Conservation (phyloP, 2,797 vertebrate genomes). For the Paramormyrops hopkinsi region DNA sequence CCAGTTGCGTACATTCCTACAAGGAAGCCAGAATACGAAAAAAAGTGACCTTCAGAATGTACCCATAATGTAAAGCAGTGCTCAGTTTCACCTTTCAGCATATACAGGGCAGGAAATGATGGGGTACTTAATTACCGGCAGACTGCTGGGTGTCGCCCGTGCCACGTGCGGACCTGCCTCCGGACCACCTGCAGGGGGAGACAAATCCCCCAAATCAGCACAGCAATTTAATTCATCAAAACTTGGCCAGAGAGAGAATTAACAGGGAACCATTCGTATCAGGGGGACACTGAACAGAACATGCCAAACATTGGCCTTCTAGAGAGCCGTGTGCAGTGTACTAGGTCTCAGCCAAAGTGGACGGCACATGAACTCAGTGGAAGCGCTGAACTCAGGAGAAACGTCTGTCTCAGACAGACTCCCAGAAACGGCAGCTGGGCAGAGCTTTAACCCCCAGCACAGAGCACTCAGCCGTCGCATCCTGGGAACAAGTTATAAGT, state of each 20-base stretch:
- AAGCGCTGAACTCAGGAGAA: not conserved
- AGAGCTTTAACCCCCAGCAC: not conserved
- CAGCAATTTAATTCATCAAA: not conserved
- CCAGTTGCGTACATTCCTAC: slow-evolving; percentile 62
- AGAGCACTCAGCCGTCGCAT: not conserved
- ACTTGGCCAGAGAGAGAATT: not conserved
- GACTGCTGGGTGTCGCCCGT: slow-evolving; percentile 31
- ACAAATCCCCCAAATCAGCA: not conserved
- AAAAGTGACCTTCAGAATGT: not conserved
- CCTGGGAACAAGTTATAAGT: not conserved
- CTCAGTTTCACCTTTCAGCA: not conserved
- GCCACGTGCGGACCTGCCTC: slow-evolving; percentile 26
- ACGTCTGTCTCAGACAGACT: not conserved
- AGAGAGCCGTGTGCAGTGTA: not conserved
- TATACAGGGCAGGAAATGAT: not conserved
- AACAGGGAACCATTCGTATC: not conserved
- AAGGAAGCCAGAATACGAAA: slow-evolving; percentile 19
- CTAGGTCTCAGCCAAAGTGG: not conserved
- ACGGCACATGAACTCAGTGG: not conserved
- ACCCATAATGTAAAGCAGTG: not conserved
- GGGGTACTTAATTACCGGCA: slow-evolving; percentile 47
- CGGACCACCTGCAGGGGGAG: slow-evolving; percentile 12
- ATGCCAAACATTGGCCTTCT: not conserved
- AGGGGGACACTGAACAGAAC: not conserved
- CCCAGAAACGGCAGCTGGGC: not conserved